A percentile compares a stretch with the other conserved stretches of the same genome.
These are phyloP conservation scores for Hyalella azteca DNA, from an alignment of 2,888 invertebrate genomes.

Conservation along the genomic window DNA sequence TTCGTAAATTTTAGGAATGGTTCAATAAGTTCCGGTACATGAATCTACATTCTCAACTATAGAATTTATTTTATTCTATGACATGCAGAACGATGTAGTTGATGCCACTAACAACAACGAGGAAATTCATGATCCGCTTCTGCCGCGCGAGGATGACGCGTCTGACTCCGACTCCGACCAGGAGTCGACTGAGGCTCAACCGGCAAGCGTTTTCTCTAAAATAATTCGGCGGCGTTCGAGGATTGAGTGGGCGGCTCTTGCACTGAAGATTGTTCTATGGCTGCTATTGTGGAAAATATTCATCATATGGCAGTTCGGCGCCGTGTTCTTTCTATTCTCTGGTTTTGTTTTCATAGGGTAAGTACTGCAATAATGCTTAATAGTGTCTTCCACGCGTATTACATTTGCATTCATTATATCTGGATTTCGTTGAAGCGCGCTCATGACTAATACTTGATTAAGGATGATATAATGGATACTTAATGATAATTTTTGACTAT, in stretches of 20 bases:
- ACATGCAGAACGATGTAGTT: not conserved
- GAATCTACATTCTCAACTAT: too few relatives aligned
- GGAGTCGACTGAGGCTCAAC: not conserved
- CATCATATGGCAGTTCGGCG: slow-evolving; percentile 16
- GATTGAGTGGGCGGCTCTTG: not conserved
- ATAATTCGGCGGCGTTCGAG: not conserved
- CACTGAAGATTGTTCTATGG: slow-evolving; percentile 6
- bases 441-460: too few relatives aligned
- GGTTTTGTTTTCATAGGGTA: slow-evolving; percentile 23
- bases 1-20: too few relatives aligned
- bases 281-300: slow-evolving; percentile 15
- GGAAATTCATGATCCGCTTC: not conserved
- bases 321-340: slow-evolving; percentile 5
- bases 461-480: too few relatives aligned
- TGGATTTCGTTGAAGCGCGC: too few relatives aligned
- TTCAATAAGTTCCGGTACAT: too few relatives aligned
- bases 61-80: too few relatives aligned
- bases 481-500: too few relatives aligned
- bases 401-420: too few relatives aligned
- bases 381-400: too few relatives aligned
- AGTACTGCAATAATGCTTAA: too few relatives aligned
- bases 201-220: not conserved
- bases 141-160: not conserved
- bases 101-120: not conserved
- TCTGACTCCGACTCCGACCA: slow-evolving; percentile 7